phyloP scores from a whole-genome alignment of 2,113 vertebrate species.

The Psammodynastes pulverulentus region DNA sequence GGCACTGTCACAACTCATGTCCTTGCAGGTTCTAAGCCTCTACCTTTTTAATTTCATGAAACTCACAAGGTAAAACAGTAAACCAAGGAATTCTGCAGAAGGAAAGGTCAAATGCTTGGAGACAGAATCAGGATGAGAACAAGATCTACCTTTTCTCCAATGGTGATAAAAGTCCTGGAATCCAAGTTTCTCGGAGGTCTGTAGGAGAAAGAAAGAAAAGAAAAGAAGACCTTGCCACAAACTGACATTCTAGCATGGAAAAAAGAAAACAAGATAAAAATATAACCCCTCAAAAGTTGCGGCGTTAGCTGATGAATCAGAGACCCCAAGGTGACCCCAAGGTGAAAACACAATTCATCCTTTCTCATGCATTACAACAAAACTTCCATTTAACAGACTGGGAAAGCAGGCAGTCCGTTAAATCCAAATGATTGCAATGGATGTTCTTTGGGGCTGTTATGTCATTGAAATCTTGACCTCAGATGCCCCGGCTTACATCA shows the following conservation, averaged over 20 bases:
- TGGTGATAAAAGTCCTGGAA: constrained; percentile 79
- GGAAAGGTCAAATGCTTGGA: neutral
- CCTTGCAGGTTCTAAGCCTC: neutral
- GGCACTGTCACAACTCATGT: neutral
- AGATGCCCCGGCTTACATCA: neutral
- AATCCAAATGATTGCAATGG: neutral
- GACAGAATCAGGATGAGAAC: neutral
- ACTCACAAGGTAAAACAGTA: neutral
- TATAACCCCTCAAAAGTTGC: neutral
- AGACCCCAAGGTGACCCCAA: neutral
- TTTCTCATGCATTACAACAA: neutral
- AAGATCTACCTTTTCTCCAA: constrained; percentile 73
- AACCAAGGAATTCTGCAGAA: too few species aligned
- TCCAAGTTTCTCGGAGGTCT: constrained; percentile 60
- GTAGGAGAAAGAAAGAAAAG: neutral
- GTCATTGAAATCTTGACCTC: neutral
- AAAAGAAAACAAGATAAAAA: neutral
- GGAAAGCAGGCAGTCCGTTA: neutral
- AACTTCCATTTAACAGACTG: neutral
- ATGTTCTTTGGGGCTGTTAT: neutral
- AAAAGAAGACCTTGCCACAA: neutral
- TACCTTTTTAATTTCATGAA: neutral
- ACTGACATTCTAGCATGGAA: neutral
- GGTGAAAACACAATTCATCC: neutral
- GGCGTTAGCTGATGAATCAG: neutral